Conservation (phyloP, 2,888 invertebrate genomes). For the Oxycera nigricornis region DNA sequence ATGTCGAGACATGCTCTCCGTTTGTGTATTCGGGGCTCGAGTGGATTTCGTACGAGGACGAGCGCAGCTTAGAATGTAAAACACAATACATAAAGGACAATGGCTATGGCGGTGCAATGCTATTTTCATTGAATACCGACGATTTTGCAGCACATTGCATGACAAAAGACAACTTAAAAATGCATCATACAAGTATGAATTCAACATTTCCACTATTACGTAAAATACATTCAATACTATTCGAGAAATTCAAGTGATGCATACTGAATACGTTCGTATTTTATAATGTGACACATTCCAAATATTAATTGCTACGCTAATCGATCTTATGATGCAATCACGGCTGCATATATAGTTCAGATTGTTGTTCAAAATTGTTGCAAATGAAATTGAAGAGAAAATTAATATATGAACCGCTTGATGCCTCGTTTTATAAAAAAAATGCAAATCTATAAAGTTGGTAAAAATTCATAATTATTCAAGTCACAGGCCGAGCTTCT, state of each 20-base stretch:
- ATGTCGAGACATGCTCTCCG: conserved; percentile 76
- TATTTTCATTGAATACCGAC: conserved; percentile 82
- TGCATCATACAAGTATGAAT: conserved; percentile 10
- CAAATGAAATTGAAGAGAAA: too few species aligned
- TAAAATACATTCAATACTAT: conserved; percentile 50
- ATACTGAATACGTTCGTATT: not conserved
- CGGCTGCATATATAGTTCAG: not conserved
- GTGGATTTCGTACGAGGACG: conserved; percentile 86
- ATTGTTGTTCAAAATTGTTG: too few species aligned
- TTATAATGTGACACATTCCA: conserved; percentile 24
- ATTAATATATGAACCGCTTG: too few species aligned
- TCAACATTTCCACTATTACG: conserved; percentile 55
- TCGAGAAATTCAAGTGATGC: conserved; percentile 37
- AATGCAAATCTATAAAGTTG: not conserved
- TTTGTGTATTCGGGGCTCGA: conserved; percentile 74
- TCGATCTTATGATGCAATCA: conserved; percentile 29
- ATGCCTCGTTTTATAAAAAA: conserved; percentile 20
- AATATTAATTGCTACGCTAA: not conserved
- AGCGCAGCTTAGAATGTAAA: conserved; percentile 73
- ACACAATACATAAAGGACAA: conserved; percentile 69
- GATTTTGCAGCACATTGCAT: conserved; percentile 72
- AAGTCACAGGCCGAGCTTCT: conserved; percentile 12
- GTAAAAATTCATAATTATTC: not conserved
- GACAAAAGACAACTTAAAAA: conserved; percentile 40
- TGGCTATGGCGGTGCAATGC: conserved; percentile 81